These are phyloP conservation scores for Rosalia funebris DNA, from an alignment of 2,888 invertebrate species.

Conservation along the genomic window DNA sequence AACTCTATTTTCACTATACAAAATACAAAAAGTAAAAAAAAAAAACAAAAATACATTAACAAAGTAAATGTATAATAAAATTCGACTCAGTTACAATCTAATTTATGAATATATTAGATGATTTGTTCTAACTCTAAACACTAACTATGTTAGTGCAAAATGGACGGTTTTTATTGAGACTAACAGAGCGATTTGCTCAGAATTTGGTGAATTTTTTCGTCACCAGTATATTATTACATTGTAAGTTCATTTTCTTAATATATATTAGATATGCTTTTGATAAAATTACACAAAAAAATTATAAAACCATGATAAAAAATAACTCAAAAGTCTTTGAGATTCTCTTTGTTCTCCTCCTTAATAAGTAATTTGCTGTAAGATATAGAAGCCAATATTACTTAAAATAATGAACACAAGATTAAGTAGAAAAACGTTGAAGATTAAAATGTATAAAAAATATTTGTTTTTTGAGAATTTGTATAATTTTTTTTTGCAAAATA, in stretches of 20 bases:
- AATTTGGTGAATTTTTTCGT: conserved; percentile 2
- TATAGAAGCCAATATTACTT: conserved; percentile 8
- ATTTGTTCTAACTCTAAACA: conserved; percentile 50
- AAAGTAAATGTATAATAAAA: conserved; percentile 23
- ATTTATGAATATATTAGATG: conserved; percentile 47
- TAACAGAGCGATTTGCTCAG: conserved; percentile 44
- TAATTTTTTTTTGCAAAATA: too few relatives aligned
- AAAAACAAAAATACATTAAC: conserved; percentile 26
- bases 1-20: too few relatives aligned
- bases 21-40: conserved; percentile 22
- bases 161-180: conserved; percentile 61
- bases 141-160: conserved; percentile 56
- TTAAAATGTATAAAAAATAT: too few relatives aligned
- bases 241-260: conserved; percentile 10
- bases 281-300: conserved; percentile 22
- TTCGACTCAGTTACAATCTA: conserved; percentile 30
- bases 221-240: conserved; percentile 8
- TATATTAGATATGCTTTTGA: conserved; percentile 23
- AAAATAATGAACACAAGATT: conserved; percentile 42
- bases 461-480: too few relatives aligned
- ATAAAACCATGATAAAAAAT: neutral
- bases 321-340: conserved; percentile 7
- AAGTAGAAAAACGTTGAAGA: conserved; percentile 35
- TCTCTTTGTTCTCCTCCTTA: neutral
- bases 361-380: conserved; percentile 9